These are phyloP conservation scores for Azemiops feae DNA, from an alignment of 2,113 vertebrate genomes.

Conservation along the genomic window DNA sequence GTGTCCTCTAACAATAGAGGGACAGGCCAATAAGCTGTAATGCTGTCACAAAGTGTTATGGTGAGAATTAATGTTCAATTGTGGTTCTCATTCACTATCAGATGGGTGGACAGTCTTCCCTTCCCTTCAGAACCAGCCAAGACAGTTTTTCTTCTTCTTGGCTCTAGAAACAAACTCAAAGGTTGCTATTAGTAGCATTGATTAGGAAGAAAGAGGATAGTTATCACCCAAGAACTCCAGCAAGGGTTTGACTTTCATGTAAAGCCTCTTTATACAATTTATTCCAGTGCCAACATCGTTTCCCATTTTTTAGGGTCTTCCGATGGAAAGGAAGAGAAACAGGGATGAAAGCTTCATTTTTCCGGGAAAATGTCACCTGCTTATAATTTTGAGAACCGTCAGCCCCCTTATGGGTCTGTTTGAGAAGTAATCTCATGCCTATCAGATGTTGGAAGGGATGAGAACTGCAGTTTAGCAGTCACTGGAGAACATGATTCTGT, in stretches of 20 bases:
- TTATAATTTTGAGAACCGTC: not conserved
- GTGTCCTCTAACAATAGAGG: not conserved
- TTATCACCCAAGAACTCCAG: not conserved
- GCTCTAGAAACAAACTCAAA: not conserved
- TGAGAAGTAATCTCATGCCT: not conserved
- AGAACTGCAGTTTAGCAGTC: not conserved
- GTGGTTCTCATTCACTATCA: not conserved
- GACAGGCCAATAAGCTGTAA: not conserved
- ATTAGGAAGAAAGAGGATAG: not conserved
- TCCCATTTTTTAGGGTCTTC: not conserved
- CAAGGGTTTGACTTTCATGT: not conserved
- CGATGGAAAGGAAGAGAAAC: not conserved
- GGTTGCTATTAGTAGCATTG: not conserved
- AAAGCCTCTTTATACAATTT: not conserved
- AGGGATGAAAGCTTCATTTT: not conserved
- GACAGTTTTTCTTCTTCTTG: not conserved
- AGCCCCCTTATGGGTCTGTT: not conserved
- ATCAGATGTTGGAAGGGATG: not conserved
- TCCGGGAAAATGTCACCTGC: not conserved
- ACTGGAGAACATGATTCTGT: not conserved
- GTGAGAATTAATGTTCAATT: not conserved
- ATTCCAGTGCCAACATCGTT: not conserved
- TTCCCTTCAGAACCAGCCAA: not conserved
- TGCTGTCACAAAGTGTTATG: not conserved
- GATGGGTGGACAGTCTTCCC: not conserved